These are phyloP conservation scores for Polia nebulosa DNA, from an alignment of 2,888 invertebrate genomes.

Conservation along the genomic window DNA sequence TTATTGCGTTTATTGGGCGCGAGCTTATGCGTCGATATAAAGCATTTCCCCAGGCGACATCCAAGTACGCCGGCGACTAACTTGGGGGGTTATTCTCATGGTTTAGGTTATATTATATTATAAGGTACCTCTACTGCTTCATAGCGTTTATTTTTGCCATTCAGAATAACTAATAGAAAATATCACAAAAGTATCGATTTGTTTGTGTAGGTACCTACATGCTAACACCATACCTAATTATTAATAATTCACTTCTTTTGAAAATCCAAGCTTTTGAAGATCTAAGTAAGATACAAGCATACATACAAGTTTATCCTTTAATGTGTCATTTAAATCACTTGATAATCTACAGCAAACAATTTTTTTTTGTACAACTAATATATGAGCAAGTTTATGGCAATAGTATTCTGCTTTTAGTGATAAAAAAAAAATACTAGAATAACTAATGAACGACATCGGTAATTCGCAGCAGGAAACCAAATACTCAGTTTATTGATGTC, in stretches of 20 bases:
- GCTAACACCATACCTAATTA: no score
- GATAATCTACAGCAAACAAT: background rate
- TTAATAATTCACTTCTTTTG: background rate
- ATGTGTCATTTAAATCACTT: background rate
- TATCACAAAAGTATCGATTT: background rate
- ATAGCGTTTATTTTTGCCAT: background rate
- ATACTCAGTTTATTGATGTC: slow-evolving; percentile 46
- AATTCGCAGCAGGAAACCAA: slow-evolving; percentile 59
- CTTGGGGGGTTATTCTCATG: slow-evolving; percentile 66
- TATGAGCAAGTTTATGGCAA: background rate
- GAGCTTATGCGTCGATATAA: slow-evolving; percentile 80
- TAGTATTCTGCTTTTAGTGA: slow-evolving; percentile 32
- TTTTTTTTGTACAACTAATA: background rate
- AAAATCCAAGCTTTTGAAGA: background rate
- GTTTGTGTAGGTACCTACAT: no score
- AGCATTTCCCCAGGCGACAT: slow-evolving; percentile 88
- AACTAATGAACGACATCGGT: slow-evolving; percentile 24
- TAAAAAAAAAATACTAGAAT: slow-evolving; percentile 44
- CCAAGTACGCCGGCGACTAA: slow-evolving; percentile 78
- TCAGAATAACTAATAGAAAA: background rate
- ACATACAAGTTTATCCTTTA: no score
- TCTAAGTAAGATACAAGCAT: background rate
- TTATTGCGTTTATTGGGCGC: slow-evolving; percentile 87
- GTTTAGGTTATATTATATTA: slow-evolving; percentile 1
- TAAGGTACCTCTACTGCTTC: background rate